phyloP scores from a whole-genome alignment of 2,797 vertebrate species.

The Urosaurus nigricauda region DNA sequence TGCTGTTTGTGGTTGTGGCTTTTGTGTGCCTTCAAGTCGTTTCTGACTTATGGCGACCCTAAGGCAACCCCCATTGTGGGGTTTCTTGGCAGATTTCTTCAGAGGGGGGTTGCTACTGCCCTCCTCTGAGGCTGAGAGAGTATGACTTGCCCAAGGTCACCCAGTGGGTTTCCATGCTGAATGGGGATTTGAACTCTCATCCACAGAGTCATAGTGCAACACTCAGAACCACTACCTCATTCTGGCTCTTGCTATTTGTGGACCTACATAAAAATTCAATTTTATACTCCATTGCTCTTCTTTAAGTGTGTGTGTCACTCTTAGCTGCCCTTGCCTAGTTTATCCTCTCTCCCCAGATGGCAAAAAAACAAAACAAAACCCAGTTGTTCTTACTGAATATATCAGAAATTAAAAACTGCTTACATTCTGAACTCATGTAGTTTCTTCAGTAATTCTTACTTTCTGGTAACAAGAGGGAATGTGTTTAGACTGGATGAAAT shows the following conservation, averaged over 20 bases:
- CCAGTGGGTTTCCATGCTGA: too few species aligned
- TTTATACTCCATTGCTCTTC: too few species aligned
- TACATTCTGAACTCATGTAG: not conserved
- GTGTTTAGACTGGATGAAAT: not conserved
- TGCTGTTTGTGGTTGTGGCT: not conserved
- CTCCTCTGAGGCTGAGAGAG: too few species aligned
- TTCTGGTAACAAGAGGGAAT: constrained; percentile 2
- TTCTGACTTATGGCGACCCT: too few species aligned
- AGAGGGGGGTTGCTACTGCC: too few species aligned
- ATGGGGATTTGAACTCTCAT: too few species aligned
- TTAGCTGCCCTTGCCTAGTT: not conserved
- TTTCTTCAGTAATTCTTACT: not conserved
- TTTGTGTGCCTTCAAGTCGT: too few species aligned
- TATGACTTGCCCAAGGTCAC: too few species aligned
- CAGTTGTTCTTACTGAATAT: not conserved
- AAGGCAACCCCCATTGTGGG: too few species aligned
- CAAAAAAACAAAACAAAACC: not conserved
- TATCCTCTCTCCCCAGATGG: not conserved
- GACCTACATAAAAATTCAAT: not conserved
- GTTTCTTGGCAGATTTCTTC: too few species aligned
- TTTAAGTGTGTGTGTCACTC: constrained; percentile 7
- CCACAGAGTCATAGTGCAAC: too few species aligned
- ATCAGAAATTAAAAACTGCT: not conserved
- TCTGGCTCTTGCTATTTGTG: not conserved
- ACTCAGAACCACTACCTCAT: too few species aligned